Conservation (phyloP, 2,113 vertebrate genomes). For the Rhinopomastus cyanomelas region DNA sequence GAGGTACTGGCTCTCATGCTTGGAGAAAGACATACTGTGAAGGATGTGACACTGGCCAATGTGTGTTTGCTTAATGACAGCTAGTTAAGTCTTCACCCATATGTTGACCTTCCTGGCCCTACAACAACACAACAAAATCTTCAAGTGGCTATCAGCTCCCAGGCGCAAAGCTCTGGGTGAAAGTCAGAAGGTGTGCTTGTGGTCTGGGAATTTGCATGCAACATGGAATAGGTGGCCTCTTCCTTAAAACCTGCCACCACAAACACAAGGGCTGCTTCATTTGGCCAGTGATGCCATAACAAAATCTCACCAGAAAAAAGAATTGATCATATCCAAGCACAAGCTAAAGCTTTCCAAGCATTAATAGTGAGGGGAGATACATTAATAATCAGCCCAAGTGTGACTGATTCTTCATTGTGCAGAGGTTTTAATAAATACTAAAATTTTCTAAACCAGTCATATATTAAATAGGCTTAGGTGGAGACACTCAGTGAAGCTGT, state of each 20-base stretch:
- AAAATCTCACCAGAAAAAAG: background rate
- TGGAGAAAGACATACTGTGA: background rate
- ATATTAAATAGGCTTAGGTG: background rate
- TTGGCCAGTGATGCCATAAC: background rate
- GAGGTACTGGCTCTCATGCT: background rate
- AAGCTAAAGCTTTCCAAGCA: background rate
- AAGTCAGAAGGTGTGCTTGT: background rate
- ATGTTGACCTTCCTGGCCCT: background rate
- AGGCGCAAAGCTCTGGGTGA: background rate
- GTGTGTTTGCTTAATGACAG: background rate
- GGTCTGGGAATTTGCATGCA: background rate
- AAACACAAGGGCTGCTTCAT: background rate
- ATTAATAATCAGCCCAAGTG: background rate
- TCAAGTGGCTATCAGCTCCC: background rate
- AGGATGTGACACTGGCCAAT: fast-evolving
- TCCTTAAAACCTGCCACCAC: background rate
- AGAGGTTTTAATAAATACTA: background rate
- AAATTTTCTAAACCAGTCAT: background rate
- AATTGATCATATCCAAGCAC: background rate
- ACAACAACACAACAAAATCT: background rate
- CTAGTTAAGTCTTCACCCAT: background rate
- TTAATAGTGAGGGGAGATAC: background rate
- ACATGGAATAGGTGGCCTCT: background rate
- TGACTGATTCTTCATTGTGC: background rate
- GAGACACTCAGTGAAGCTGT: background rate